These are phyloP conservation scores for Colaptes auratus DNA, from an alignment of 2,113 vertebrate species.

Conservation along the genomic window DNA sequence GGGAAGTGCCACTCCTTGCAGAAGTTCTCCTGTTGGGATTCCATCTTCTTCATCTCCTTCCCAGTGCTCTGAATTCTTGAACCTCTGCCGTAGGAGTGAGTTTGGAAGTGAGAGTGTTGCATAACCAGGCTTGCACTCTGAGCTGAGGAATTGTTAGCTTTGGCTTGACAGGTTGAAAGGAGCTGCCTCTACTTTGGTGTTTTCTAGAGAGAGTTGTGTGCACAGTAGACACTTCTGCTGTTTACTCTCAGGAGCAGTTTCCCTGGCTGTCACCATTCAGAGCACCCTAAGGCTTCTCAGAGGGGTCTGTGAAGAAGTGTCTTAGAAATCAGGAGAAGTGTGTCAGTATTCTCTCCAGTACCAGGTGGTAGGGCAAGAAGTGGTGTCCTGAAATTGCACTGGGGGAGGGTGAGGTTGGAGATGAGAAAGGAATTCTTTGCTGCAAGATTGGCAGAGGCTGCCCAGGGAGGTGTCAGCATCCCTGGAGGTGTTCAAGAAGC, in stretches of 20 bases:
- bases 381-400: too few species aligned
- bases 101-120: slow-evolving; percentile 34
- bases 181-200: background rate
- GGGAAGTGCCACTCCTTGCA: background rate
- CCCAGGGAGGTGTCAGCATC: too few species aligned
- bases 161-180: slow-evolving; percentile 26
- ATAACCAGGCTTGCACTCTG: slow-evolving; percentile 29
- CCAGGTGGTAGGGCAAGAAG: too few species aligned
- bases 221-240: background rate
- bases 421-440: too few species aligned
- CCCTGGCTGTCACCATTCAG: background rate
- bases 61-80: background rate
- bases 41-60: background rate
- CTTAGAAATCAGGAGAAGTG: background rate
- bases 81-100: background rate
- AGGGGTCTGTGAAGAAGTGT: background rate
- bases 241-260: background rate
- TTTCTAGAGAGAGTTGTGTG: background rate
- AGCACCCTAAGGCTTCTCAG: background rate
- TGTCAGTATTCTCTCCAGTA: too few species aligned
- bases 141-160: background rate
- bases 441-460: too few species aligned
- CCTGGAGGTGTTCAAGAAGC: too few species aligned
- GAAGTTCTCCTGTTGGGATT: background rate
- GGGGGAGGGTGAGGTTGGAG: too few species aligned